Conservation (phyloP, 2,888 invertebrate genomes). For the Acrocyrtus sp. region DNA sequence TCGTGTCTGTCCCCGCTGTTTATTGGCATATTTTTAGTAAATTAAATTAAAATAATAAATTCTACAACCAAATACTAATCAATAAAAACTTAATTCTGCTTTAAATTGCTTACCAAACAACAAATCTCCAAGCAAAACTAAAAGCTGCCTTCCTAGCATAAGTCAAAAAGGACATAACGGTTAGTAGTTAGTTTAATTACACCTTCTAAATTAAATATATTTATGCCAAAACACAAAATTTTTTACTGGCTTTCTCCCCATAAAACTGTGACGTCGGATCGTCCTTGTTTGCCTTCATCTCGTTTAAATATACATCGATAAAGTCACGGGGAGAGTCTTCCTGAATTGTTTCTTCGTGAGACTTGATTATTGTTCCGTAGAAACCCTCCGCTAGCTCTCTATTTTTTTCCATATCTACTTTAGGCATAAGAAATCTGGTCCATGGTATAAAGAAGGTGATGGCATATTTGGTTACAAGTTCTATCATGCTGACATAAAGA, state of each 20-base stretch:
- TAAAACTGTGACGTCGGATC: conserved; percentile 13
- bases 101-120: too few relatives aligned
- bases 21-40: too few relatives aligned
- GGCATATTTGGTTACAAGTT: conserved; percentile 2
- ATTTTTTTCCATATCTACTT: neutral
- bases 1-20: conserved; percentile 26
- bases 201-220: too few relatives aligned
- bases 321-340: conserved; percentile 14
- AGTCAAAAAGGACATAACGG: too few relatives aligned
- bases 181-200: too few relatives aligned
- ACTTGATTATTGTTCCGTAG: conserved; percentile 1
- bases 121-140: conserved; percentile 10
- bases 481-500: conserved; percentile 5
- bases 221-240: too few relatives aligned
- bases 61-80: too few relatives aligned
- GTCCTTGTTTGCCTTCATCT: conserved; percentile 14
- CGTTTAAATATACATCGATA: conserved; percentile 11
- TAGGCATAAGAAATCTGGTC: conserved; percentile 25
- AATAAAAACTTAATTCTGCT: too few relatives aligned
- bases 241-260: conserved; percentile 4
- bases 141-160: conserved; percentile 3
- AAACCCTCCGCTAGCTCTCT: too few relatives aligned
- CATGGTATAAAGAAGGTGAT: conserved; percentile 21
- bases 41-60: too few relatives aligned
- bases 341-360: conserved; percentile 14